Base-by-base conservation (phyloP, 1,140 invertebrate genomes). In the Pemphigus obesinymphae region DNA sequence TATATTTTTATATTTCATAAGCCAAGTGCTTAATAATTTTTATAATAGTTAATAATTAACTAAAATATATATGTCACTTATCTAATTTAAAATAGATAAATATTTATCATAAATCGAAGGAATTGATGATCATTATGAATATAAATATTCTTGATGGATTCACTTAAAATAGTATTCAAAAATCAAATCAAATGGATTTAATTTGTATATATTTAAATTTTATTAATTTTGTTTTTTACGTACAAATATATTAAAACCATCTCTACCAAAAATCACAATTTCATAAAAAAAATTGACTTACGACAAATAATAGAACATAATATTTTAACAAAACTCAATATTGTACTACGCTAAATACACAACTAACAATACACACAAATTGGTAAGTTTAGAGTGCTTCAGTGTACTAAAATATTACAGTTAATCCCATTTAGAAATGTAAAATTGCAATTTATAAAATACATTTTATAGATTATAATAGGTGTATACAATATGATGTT, bases 201-300 rank as follows among this genome's bases (percentile, higher is more conserved):
- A 73, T 48, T 29, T 31, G 2, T 73, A 50, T 73, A 73, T 17
- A 73, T 50, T 50, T 73, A 6, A 5, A 48, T 73, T 50, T 31
- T n/a, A 50, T 48, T 73, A 73, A 73, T 31, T 50, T 73, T 73
- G 43, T 73, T 73, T 73, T 50, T 73, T 45, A 50, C 1, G 17
- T 73, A 73, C 43, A 73, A 73, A 73, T 72, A 73, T 73, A 73
- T 40, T 73, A 73, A 50, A 73, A 73, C 45, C 45, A 73, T 73
- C 43, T 73, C 70, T 40, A 73, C 70, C 26, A 31, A 73, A 31
- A 73, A 73, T 73, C 70, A 73, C 70, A 73, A 50, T 50, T 50
- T 31, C 17, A 8, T 73, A 73, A 26, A 73, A 50, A 50, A 73
- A 73, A 50, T 73, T 73, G 43, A 73, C 70, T 70, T 70, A 73